Percentiles rank a stretch among this genome's conserved stretches.
phyloP scores from a whole-genome alignment of 1,140 invertebrate species.

The Panagrolaimus sp. region DNA sequence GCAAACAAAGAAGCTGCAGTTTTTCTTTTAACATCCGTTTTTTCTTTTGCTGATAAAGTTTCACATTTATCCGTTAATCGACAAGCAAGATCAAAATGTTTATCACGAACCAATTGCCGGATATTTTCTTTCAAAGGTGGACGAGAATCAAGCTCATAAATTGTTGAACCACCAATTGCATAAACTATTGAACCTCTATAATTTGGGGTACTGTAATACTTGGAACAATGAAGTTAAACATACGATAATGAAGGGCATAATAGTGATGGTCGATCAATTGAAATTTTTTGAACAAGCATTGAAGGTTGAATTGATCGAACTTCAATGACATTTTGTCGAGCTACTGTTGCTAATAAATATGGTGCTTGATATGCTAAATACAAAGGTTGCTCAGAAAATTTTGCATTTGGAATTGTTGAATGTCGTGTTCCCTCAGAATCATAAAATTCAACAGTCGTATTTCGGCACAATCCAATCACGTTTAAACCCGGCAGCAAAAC shows the following conservation, averaged over 20 bases:
- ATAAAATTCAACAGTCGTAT: not conserved
- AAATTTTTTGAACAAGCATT: conserved; percentile 34
- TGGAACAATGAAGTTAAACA: conserved; percentile 11
- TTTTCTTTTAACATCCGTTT: conserved; percentile 33
- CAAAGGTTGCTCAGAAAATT: not conserved
- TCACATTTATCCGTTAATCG: conserved; percentile 27
- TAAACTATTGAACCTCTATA: conserved; percentile 37
- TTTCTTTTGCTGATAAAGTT: conserved; percentile 20
- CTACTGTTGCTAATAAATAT: conserved; percentile 41
- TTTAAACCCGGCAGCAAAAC: not conserved
- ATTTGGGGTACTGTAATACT: not conserved
- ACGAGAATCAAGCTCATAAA: conserved; percentile 33
- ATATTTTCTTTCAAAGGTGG: conserved; percentile 34
- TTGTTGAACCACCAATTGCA: conserved; percentile 24
- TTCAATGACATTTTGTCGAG: conserved; percentile 34
- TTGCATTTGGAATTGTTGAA: not conserved
- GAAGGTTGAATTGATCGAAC: conserved; percentile 36
- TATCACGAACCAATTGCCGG: conserved; percentile 28
- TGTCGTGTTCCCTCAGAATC: not conserved
- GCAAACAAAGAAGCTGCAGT: conserved; percentile 30
- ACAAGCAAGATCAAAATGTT: conserved; percentile 40
- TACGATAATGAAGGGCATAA: conserved; percentile 26
- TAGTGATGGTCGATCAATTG: conserved; percentile 22
- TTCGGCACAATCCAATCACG: not conserved
- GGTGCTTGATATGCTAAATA: conserved; percentile 35